A percentile compares a stretch with the other conserved stretches of the same genome.
Conservation (phyloP, 1,140 invertebrate species). For the Trichoplusia ni region DNA sequence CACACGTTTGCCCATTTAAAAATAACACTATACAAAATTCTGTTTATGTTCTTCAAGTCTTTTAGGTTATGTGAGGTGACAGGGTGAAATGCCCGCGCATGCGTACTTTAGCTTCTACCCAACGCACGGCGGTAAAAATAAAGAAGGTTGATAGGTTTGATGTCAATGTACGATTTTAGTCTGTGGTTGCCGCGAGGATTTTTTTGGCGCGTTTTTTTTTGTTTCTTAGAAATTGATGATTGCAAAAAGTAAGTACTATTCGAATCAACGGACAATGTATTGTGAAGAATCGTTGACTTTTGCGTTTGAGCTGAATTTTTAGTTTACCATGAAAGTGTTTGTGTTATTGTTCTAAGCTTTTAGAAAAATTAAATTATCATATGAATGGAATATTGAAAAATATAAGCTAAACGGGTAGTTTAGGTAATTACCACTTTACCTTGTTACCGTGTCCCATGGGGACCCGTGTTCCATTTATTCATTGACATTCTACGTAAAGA, state of each 20-base stretch:
- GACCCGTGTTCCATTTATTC: no score
- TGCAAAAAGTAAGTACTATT: not conserved
- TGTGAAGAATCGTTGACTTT: not conserved
- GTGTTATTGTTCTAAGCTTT: no score
- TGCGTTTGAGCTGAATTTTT: no score
- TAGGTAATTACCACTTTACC: no score
- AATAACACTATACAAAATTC: constrained; percentile 18
- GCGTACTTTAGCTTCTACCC: constrained; percentile 15
- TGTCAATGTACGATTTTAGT: not conserved
- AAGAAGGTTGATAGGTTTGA: constrained; percentile 5
- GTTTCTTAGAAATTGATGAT: not conserved
- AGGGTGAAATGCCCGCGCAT: constrained; percentile 27
- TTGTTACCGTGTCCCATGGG: no score
- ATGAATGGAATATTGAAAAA: no score
- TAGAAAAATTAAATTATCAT: no score
- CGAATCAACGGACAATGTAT: not conserved
- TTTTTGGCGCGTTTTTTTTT: constrained; percentile 7
- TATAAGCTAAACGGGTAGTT: no score
- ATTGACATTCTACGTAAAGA: no score
- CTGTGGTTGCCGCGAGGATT: constrained; percentile 3
- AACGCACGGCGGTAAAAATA: not conserved
- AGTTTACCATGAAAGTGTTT: no score
- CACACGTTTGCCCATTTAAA: constrained; percentile 22
- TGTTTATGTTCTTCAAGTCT: constrained; percentile 21
- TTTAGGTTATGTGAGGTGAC: constrained; percentile 40